These are phyloP conservation scores for Leuciscus idus DNA, from an alignment of 2,113 vertebrate genomes.

Conservation along the genomic window DNA sequence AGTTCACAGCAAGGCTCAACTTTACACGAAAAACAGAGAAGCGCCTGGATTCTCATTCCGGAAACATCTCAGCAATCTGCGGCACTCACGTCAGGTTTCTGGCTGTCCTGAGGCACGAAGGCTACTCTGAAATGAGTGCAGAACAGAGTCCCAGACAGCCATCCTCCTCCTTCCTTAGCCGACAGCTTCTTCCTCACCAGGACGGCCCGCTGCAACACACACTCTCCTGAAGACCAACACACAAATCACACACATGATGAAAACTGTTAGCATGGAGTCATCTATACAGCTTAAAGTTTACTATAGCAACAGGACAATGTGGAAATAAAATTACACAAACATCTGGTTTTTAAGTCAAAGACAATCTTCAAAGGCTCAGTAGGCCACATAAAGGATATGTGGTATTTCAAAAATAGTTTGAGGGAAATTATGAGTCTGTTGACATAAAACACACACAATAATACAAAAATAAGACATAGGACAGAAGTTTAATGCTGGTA, in stretches of 20 bases:
- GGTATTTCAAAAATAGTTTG: background rate
- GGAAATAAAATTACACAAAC: background rate
- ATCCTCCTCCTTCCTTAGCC: constrained; percentile 75
- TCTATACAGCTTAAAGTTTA: background rate
- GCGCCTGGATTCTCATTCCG: background rate
- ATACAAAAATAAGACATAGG: background rate
- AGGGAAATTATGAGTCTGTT: constrained; percentile 43
- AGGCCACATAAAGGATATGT: background rate
- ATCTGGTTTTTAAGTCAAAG: background rate
- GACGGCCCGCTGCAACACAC: constrained; percentile 76
- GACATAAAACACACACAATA: background rate
- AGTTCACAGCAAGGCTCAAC: background rate
- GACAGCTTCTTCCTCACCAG: constrained; percentile 80
- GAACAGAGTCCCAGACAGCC: constrained; percentile 83
- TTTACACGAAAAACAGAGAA: background rate
- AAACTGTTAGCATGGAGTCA: background rate
- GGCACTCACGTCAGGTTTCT: constrained; percentile 73
- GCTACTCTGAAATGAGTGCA: constrained; percentile 88
- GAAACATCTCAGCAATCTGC: constrained; percentile 14
- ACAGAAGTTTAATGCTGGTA: background rate
- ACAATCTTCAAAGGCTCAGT: constrained; percentile 23
- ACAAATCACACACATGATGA: background rate
- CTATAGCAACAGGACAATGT: constrained; percentile 24
- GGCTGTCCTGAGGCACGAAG: constrained; percentile 80
- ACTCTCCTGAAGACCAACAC: constrained; percentile 57